Evolutionary conservation across 2,888 invertebrate genomes (phyloP), one percentile per base, ranked within the genome.

Genomic region (Clusia tigrina): DNA sequence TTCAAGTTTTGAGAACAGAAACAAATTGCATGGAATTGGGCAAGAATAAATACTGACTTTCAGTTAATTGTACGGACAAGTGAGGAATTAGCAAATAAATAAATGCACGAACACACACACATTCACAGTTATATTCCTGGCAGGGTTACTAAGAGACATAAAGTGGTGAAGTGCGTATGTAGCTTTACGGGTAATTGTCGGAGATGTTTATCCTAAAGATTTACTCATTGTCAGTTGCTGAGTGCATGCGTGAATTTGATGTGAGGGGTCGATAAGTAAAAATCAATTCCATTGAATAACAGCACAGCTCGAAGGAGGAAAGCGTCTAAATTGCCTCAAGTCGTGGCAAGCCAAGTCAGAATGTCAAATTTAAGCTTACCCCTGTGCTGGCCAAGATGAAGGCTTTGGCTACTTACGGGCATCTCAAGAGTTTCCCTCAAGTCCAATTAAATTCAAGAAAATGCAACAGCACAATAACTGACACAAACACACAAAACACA

Each of bases 381-480:
- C 6, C 9, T 32, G 6, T 32, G n/a, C 32, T 9, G 32, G 32
- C 32, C 32, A 12, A 32, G 32, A 32, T 32, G 12, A 3, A 3
- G 10, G 9, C 12, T 42, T 6, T 20, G 15, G 48, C 48, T 20
- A 48, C n/a, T 42, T 42, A 42, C 42, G n/a, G 3, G n/a, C 42
- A 42, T 42, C 12, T 42, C 12, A 42, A 42, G 32, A 42, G 42
- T 22, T 3, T 48, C 48, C 48, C 48, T 6, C 48, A 48, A 48
- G 48, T 48, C 6, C 20, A 48, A 48, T 48, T 48, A 18, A 48
- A 48, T 48, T 20, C 48, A 42, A 42, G 12, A n/a, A 42, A 17
- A 42, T 42, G 9, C 12, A 42, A n/a, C 32, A 32, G 32, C n/a
- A n/a, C n/a, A n/a, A n/a, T n/a, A 32, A 32, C 42, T n/a, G n/a